Conservation (phyloP, 2,888 invertebrate species). For the Temnothorax rugatulus region DNA sequence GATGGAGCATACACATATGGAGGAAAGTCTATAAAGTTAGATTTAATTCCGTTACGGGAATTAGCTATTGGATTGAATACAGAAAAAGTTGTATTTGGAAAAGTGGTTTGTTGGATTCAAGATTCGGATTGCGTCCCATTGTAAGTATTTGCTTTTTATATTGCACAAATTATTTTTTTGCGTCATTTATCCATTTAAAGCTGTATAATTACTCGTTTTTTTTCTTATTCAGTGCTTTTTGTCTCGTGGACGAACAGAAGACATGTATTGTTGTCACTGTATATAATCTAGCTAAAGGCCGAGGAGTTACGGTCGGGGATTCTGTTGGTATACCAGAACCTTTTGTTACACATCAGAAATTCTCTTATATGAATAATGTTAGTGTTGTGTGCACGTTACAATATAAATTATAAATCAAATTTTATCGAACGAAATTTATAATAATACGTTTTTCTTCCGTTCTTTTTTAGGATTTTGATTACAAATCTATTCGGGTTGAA, state of each 20-base stretch:
- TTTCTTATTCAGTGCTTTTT: constrained; percentile 91
- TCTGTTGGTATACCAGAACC: constrained; percentile 94
- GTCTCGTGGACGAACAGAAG: constrained; percentile 91
- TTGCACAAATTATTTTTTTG: constrained; percentile 19
- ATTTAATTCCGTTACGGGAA: constrained; percentile 87
- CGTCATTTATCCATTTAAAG: constrained; percentile 40
- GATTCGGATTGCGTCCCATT: constrained; percentile 93
- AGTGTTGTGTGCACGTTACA: constrained; percentile 71
- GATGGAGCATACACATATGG: constrained; percentile 88
- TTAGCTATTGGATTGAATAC: constrained; percentile 90
- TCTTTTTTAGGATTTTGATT: constrained; percentile 90
- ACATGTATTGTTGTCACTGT: constrained; percentile 92
- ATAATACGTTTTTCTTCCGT: constrained; percentile 6
- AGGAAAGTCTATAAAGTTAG: constrained; percentile 87
- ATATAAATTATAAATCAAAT: constrained; percentile 4
- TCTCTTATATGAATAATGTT: constrained; percentile 88
- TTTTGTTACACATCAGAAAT: constrained; percentile 88
- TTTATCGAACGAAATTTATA: not conserved
- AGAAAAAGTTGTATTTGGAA: constrained; percentile 91
- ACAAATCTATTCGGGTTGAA: constrained; percentile 92
- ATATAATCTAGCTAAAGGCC: constrained; percentile 94
- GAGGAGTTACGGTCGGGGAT: constrained; percentile 95
- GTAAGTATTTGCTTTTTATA: constrained; percentile 87
- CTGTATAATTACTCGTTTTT: constrained; percentile 74
- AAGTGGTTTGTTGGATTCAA: constrained; percentile 93